A percentile compares a stretch with the other conserved stretches of the same genome.
Conservation (phyloP, 2,113 vertebrate species). For the Trochalopteron elliotii region DNA sequence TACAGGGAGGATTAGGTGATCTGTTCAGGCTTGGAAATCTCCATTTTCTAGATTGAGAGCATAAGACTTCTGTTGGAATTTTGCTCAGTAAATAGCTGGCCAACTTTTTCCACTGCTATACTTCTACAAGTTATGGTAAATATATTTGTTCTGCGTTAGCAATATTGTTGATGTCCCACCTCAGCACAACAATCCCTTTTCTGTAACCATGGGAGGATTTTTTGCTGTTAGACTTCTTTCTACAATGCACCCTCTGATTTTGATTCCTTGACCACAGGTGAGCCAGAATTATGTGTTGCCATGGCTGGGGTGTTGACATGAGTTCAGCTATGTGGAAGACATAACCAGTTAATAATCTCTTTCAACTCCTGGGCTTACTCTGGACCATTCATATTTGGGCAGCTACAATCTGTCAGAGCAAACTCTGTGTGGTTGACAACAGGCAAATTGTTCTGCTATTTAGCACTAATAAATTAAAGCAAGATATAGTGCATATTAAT, state of each 20-base stretch:
- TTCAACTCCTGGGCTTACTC: background rate
- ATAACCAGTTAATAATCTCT: background rate
- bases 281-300: background rate
- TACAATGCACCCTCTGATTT: background rate
- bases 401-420: background rate
- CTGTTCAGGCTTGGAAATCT: background rate
- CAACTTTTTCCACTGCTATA: background rate
- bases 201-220: background rate
- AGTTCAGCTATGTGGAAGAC: background rate
- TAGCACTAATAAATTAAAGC: background rate
- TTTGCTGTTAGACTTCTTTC: background rate
- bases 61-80: background rate
- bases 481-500: background rate
- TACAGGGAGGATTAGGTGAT: background rate
- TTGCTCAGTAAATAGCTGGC: background rate
- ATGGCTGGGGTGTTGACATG: background rate
- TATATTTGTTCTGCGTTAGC: background rate
- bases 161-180: background rate
- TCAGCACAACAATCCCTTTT: background rate
- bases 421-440: background rate
- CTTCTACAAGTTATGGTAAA: background rate
- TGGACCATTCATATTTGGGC: background rate
- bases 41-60: background rate
- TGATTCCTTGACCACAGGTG: background rate
- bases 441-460: background rate